These are phyloP conservation scores for Paedocypris sp. DNA, from an alignment of 2,113 vertebrate species.

Conservation along the genomic window DNA sequence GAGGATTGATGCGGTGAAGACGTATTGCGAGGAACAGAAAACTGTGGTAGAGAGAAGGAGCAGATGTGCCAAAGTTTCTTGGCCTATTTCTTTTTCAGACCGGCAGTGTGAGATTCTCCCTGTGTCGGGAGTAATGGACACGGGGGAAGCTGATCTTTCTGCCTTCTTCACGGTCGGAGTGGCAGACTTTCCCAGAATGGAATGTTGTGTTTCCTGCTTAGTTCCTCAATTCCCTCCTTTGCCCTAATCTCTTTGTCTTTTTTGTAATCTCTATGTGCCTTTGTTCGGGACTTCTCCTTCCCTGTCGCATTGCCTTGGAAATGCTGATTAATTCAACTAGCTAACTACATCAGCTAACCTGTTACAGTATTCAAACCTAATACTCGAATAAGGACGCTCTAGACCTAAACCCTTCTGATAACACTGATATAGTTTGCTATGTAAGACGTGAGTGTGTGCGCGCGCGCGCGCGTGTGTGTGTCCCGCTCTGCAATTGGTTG, in stretches of 20 bases:
- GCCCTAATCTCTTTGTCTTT: slow-evolving; percentile 14
- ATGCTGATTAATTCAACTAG: not conserved
- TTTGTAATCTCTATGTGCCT: slow-evolving; percentile 19
- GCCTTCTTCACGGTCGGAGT: slow-evolving; percentile 28
- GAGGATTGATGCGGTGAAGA: slow-evolving; percentile 7
- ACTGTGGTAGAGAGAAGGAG: slow-evolving; percentile 13
- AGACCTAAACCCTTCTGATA: no score
- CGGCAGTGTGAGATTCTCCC: slow-evolving; percentile 32
- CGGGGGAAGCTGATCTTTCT: slow-evolving; percentile 23
- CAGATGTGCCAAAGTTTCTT: slow-evolving; percentile 38
- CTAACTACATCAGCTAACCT: no score
- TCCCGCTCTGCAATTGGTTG: no score
- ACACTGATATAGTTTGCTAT: no score
- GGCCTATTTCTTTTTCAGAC: slow-evolving; percentile 29
- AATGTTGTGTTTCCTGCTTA: slow-evolving; percentile 49
- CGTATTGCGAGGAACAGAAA: slow-evolving; percentile 20
- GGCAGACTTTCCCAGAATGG: slow-evolving; percentile 39
- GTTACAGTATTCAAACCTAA: no score
- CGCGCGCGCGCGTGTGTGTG: no score
- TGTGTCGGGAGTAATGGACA: slow-evolving; percentile 34
- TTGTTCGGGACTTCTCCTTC: not conserved
- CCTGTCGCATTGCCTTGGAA: not conserved
- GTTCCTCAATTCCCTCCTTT: slow-evolving; percentile 36
- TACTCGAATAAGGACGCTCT: no score
- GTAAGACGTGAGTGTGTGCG: no score